These are phyloP conservation scores for Carassius carassius DNA, from an alignment of 2,113 vertebrate species.

Conservation along the genomic window DNA sequence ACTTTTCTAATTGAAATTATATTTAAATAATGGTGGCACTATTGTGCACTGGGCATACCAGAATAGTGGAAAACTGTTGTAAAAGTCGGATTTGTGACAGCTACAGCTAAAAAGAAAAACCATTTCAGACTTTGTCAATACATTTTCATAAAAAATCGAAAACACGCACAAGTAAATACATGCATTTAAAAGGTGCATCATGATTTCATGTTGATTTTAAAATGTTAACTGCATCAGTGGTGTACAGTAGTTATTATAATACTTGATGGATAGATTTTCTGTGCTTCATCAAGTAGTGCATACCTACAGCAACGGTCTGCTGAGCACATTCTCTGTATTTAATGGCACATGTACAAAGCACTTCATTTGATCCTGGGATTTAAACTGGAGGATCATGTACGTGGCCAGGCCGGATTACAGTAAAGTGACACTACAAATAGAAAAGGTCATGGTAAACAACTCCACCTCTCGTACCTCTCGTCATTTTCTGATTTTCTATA, in stretches of 20 bases:
- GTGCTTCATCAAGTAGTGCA: background rate
- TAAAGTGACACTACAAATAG: slow-evolving; percentile 45
- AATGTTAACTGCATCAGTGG: background rate
- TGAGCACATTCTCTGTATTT: slow-evolving; percentile 19
- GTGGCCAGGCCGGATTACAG: slow-evolving; percentile 20
- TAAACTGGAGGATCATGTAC: slow-evolving; percentile 32
- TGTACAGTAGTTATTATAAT: background rate
- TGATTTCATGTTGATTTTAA: background rate
- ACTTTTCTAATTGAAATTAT: background rate
- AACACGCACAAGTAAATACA: background rate
- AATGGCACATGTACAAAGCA: background rate
- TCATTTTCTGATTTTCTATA: background rate
- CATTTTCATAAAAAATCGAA: background rate
- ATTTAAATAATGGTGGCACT: background rate
- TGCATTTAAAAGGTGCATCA: background rate
- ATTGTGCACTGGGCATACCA: background rate
- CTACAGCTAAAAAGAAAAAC: too few species aligned
- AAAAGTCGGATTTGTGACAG: background rate
- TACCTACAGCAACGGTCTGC: background rate
- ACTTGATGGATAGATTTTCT: background rate
- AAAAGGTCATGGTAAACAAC: slow-evolving; percentile 19
- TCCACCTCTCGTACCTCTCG: background rate
- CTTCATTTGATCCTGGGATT: slow-evolving; percentile 47
- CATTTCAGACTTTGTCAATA: background rate
- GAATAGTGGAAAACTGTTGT: background rate